Conservation (phyloP, 2,797 vertebrate species). For the Cyclopterus lumpus region DNA sequence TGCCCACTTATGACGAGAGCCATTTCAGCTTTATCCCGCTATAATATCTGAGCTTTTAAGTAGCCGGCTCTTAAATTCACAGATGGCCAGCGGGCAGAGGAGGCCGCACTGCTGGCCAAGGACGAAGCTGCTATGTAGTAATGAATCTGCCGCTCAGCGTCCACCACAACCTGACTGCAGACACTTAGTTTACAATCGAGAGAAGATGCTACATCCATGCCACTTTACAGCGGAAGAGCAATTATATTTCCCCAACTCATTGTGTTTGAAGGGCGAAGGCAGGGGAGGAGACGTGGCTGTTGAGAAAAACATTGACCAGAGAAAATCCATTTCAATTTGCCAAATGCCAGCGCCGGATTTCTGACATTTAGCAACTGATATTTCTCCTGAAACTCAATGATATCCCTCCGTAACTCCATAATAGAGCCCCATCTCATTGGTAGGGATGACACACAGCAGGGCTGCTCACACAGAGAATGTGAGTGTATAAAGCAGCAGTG, state of each 20-base stretch:
- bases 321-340: constrained; percentile 79
- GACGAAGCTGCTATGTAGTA: constrained; percentile 37
- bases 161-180: constrained; percentile 21
- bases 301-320: constrained; percentile 63
- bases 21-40: constrained; percentile 40
- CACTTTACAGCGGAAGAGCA: constrained; percentile 26
- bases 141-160: constrained; percentile 29
- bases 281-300: constrained; percentile 34
- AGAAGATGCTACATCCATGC: constrained; percentile 20
- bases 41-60: constrained; percentile 46
- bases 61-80: constrained; percentile 38
- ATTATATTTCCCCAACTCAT: constrained; percentile 28
- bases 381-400: constrained; percentile 64
- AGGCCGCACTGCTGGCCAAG: constrained; percentile 32
- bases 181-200: background rate
- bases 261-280: constrained; percentile 54
- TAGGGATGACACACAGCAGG: constrained; percentile 61
- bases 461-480: constrained; percentile 39
- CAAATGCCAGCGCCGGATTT: constrained; percentile 74
- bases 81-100: constrained; percentile 45
- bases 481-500: constrained; percentile 22
- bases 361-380: constrained; percentile 78
- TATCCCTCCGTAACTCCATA: constrained; percentile 46
- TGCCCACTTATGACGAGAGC: constrained; percentile 44
- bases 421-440: constrained; percentile 55